A percentile compares a stretch with the other conserved stretches of the same genome.
Evolutionary conservation across 2,113 vertebrate genomes (phyloP).

Genomic region (Mirounga angustirostris): DNA sequence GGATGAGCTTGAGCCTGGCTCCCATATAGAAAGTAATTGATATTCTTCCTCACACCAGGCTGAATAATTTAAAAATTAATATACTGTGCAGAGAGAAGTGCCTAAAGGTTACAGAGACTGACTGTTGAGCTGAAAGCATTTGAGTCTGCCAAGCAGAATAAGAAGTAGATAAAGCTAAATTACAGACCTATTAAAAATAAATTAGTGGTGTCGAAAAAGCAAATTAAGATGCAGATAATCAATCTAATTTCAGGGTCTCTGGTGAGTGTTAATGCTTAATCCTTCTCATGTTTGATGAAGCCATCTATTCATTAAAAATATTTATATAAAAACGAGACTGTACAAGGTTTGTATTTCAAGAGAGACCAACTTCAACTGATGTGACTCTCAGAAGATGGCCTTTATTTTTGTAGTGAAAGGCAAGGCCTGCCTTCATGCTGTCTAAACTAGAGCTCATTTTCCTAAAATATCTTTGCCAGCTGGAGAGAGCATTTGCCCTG

Average conservation of each 20-base stretch:
- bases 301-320: conserved; percentile 88
- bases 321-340: conserved; percentile 81
- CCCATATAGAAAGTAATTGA: conserved; percentile 78
- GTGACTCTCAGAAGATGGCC: conserved; percentile 71
- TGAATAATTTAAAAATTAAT: conserved; percentile 85
- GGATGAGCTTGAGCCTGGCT: conserved; percentile 40
- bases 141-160: conserved; percentile 67
- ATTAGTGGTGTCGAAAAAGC: conserved; percentile 84
- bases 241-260: conserved; percentile 84
- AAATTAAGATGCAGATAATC: conserved; percentile 86
- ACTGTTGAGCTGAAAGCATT: conserved; percentile 67
- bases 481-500: conserved; percentile 18
- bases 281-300: conserved; percentile 84
- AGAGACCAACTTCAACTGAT: conserved; percentile 75
- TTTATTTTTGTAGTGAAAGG: conserved; percentile 17
- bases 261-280: conserved; percentile 80
- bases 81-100: conserved; percentile 64
- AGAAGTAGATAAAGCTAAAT: conserved; percentile 84
- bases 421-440: conserved; percentile 29
- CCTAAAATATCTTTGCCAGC: conserved; percentile 65
- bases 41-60: conserved; percentile 71
- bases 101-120: conserved; percentile 81
- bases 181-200: conserved; percentile 86
- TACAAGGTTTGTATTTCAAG: conserved; percentile 77
- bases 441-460: conserved; percentile 68